Evolutionary conservation across 1,140 invertebrate species (phyloP), one percentile per base, ranked within the genome.

Genomic region (Drosophila murphyi): DNA sequence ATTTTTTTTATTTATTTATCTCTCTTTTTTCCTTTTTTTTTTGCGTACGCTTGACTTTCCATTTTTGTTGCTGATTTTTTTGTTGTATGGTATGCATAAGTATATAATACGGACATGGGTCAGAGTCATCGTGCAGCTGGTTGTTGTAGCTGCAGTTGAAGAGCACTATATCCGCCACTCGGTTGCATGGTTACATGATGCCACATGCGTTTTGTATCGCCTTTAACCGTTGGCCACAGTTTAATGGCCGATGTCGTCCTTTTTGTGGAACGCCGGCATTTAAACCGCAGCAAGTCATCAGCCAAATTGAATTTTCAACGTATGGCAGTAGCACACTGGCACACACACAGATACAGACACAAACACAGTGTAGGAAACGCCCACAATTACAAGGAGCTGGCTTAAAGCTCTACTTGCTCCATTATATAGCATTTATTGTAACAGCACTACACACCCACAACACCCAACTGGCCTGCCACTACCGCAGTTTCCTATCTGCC

Each of bases 231-330:
- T 73, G 52, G 51, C 65, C 63, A 68, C 83, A 88, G 87, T 82
- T 87, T 90, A 87, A 86, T 87, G 82, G 70, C 62, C 79, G 82
- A 79, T 80, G 82, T 87, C 82, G 83, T 45, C 43, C 72, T 82
- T 87, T 87, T 82, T 87, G 57, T 32, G 57, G 57, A 43, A 43
- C 39, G 83, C 77, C 76, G 76, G 86, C 78, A 89, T 87, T 87
- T 90, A 78, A 87, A 82, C 82, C 87, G 81, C 82, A 87, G 87
- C 82, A 86, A 90, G 88, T 91, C 85, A 91, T 91, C 85, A 91
- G 82, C 81, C 79, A 91, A 91, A 91, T 91, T 91, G 88, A 91
- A 91, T 91, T 91, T 91, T 91, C 81, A 91, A 91, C 89, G 89
- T 91, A 82, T 86, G 81, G 80, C 78, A 80, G 77, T n/a, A 43